Conservation (phyloP, 2,797 vertebrate species). For the Monodelphis domestica region DNA sequence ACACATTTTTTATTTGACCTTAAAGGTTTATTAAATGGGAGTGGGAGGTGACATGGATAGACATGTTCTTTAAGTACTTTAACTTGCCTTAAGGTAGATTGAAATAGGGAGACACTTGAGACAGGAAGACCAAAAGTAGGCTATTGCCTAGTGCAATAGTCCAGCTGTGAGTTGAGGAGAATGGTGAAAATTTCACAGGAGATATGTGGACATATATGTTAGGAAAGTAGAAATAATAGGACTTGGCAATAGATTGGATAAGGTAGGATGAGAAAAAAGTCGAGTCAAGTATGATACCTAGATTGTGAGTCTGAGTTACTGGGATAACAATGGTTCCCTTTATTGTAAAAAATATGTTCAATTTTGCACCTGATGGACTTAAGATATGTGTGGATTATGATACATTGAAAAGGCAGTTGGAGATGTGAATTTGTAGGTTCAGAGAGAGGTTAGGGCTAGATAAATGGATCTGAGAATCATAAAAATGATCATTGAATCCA, state of each 20-base stretch:
- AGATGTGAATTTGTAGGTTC: not conserved
- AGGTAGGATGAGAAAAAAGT: not conserved
- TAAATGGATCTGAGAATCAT: not conserved
- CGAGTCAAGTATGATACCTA: not conserved
- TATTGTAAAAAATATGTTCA: not conserved
- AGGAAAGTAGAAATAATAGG: not conserved
- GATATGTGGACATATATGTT: not conserved
- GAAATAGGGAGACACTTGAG: not conserved
- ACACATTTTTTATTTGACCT: not conserved
- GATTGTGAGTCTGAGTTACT: not conserved
- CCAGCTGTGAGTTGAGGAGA: not conserved
- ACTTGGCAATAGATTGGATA: not conserved
- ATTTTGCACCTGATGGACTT: not conserved
- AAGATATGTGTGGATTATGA: not conserved
- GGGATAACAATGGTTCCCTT: not conserved
- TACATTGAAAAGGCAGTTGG: not conserved
- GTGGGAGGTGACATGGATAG: not conserved
- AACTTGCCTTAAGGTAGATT: not conserved
- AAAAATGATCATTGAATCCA: not conserved
- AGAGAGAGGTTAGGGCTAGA: not conserved
- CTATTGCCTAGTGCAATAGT: not conserved
- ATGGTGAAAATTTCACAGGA: not conserved
- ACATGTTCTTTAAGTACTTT: not conserved
- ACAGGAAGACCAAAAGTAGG: not conserved
- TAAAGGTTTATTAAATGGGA: not conserved